Conservation (phyloP, 2,888 invertebrate species). For the Acleris literana region DNA sequence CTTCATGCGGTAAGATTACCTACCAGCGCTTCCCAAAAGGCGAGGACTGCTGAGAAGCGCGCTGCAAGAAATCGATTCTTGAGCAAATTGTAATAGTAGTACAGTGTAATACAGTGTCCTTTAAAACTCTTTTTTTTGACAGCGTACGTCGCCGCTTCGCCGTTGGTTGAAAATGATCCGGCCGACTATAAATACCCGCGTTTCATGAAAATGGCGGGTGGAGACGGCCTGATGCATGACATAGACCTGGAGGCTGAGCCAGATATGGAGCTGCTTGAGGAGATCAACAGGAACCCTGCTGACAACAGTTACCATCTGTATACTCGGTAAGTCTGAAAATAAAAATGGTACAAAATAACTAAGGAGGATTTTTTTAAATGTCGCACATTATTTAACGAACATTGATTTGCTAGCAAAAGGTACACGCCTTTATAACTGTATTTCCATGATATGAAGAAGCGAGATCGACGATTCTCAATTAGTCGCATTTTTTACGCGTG, state of each 20-base stretch:
- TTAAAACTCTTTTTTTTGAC: not conserved
- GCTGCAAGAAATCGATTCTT: no score
- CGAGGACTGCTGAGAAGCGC: no score
- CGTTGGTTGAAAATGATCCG: slow-evolving; percentile 3
- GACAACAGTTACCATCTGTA: slow-evolving; percentile 53
- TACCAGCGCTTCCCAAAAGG: no score
- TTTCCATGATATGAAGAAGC: no score
- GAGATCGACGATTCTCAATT: no score
- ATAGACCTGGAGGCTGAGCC: slow-evolving; percentile 56
- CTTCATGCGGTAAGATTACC: no score
- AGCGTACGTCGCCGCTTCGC: slow-evolving; percentile 19
- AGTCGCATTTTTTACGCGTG: no score
- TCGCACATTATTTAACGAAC: no score
- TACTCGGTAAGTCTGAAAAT: slow-evolving; percentile 44
- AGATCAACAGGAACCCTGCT: slow-evolving; percentile 52
- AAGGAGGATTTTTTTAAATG: no score
- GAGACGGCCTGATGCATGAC: slow-evolving; percentile 48
- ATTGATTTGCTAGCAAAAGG: no score
- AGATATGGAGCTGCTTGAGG: slow-evolving; percentile 48
- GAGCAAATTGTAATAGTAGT: not conserved
- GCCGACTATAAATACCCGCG: slow-evolving; percentile 45
- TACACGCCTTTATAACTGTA: no score
- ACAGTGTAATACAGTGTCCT: no score
- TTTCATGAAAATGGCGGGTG: slow-evolving; percentile 52
- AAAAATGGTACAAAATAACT: not conserved